Evolutionary conservation across 2,797 vertebrate species (phyloP), one percentile per base, ranked within the genome.

Genomic region (Poecilia gillii): DNA sequence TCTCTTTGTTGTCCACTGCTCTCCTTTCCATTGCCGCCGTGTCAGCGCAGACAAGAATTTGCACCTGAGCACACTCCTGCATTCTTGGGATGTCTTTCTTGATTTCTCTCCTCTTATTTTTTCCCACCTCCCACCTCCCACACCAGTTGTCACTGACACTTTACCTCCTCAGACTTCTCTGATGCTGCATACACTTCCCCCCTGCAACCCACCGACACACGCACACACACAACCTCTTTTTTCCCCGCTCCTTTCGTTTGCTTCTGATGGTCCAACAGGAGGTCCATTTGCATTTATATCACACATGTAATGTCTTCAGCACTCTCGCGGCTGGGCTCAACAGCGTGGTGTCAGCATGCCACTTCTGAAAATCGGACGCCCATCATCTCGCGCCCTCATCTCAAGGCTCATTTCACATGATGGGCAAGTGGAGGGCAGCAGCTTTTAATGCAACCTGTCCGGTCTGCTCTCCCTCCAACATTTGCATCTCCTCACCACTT

Each of bases 241-340:
- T 55, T 28, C 18, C 4, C 4, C 55, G 7, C 75, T 71, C 33
- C 33, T 23, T 46, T 68, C 72, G 39, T 73, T 71, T 66, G 36
- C 84, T 64, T 28, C 14, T 51, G 83, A 88, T 80, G 80, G 81
- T 88, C 84, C 86, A 90, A 83, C 90, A 88, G 92, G 89, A 88
- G 89, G 90, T 39, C 83, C 84, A 94, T 94, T 94, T 93, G 90
- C 92, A 93, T 94, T 93, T 93, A 94, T 93, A 95, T 95, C 93
- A 90, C 91, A 90, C 71, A 18, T 85, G 85, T 90, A 81, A 91
- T 91, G 88, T 82, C 76, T 83, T 85, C 89, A 59, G 71, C 53
- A 76, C 85, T 85, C 83, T 80, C 85, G 83, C 46, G 75, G 84
- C 80, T 1, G 74, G 73, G 83, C 77, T 74, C 80, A 90, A 78